phyloP scores from a whole-genome alignment of 92 coral and sea anemone genomes.

The Bergia puertoricense region DNA sequence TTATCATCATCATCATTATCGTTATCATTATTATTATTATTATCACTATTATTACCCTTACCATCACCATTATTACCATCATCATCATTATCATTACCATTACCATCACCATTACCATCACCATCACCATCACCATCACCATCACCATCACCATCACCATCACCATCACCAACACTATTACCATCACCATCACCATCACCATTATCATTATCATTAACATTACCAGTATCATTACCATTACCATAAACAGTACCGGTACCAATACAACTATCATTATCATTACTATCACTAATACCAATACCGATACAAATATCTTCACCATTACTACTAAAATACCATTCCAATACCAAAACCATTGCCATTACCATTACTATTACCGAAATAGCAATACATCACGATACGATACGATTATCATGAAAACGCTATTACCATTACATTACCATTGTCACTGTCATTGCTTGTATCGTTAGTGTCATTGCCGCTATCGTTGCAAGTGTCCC shows the following conservation, averaged over 20 bases:
- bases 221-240: neutral
- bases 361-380: neutral
- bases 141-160: neutral
- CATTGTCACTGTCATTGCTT: neutral
- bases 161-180: too few relatives aligned
- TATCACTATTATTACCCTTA: neutral
- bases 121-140: neutral
- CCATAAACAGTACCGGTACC: neutral
- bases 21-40: neutral
- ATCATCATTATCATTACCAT: neutral
- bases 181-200: neutral
- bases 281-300: neutral
- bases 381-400: too few relatives aligned
- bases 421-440: neutral
- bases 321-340: neutral
- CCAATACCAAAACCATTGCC: neutral
- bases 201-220: too few relatives aligned
- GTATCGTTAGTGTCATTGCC: neutral
- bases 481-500: neutral
- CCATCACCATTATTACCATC: neutral
- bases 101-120: neutral
- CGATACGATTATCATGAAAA: too few relatives aligned
- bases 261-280: neutral
- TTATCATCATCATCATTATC: neutral
- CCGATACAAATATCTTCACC: neutral